Conservation (phyloP, 2,888 invertebrate genomes). For the Automeris io region DNA sequence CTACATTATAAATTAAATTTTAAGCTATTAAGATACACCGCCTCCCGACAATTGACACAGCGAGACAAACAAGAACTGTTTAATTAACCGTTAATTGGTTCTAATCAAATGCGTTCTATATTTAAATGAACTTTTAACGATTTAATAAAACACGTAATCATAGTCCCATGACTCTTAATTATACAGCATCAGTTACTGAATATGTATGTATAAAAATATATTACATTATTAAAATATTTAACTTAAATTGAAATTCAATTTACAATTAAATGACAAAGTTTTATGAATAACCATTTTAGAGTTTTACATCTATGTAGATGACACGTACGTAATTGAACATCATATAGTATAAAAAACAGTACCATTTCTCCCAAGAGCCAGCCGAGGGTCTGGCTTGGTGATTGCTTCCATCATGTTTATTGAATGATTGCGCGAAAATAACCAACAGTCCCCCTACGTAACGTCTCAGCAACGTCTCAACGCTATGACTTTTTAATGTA, state of each 20-base stretch:
- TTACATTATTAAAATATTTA: not conserved
- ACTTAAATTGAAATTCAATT: not conserved
- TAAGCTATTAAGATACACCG: conserved; percentile 44
- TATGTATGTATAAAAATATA: not conserved
- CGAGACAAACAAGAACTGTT: conserved; percentile 55
- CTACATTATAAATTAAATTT: too few relatives aligned
- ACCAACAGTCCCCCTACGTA: conserved; percentile 52
- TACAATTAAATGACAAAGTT: not conserved
- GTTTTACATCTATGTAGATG: not conserved
- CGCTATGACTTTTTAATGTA: too few relatives aligned
- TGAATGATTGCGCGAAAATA: conserved; percentile 76
- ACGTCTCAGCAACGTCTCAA: conserved; percentile 43
- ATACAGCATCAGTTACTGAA: not conserved
- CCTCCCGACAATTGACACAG: conserved; percentile 52
- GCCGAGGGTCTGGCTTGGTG: conserved; percentile 61
- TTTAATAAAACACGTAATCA: conserved; percentile 25
- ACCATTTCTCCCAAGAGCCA: conserved; percentile 61
- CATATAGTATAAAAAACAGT: conserved; percentile 2
- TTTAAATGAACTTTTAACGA: conserved; percentile 69
- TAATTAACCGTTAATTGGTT: conserved; percentile 72
- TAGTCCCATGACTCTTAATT: not conserved
- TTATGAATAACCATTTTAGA: not conserved
- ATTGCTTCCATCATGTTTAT: conserved; percentile 70
- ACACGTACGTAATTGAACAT: not conserved
- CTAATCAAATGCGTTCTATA: conserved; percentile 75